Percentiles rank a stretch among this genome's conserved stretches.
Evolutionary conservation across 2,797 vertebrate species (phyloP).

Genomic region (Hoplostethus mediterraneus): DNA sequence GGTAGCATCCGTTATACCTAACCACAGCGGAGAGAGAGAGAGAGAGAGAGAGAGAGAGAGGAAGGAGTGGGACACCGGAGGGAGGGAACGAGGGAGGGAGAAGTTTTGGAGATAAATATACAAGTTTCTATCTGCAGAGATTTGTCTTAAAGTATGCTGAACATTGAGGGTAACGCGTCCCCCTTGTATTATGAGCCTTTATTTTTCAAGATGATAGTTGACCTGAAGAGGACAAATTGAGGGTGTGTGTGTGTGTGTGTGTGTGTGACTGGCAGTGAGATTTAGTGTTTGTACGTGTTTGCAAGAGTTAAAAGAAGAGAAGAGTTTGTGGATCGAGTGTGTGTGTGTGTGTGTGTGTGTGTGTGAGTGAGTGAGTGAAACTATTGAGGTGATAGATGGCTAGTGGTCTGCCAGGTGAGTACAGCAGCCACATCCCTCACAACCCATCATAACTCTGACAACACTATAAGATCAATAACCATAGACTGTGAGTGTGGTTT

Average conservation of each 20-base stretch:
- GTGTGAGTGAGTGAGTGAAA: conserved; percentile 4
- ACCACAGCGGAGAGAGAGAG: conserved; percentile 5
- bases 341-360: neutral
- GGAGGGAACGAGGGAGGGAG: conserved; percentile 6
- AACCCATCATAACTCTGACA: conserved; percentile 21
- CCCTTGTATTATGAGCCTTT: neutral
- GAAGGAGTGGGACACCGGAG: neutral
- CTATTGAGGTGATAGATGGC: conserved; percentile 30
- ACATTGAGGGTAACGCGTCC: conserved; percentile 8
- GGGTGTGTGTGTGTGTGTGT: no score
- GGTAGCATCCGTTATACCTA: conserved; percentile 49
- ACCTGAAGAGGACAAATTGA: conserved; percentile 11
- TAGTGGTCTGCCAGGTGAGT: conserved; percentile 25
- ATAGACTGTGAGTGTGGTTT: neutral
- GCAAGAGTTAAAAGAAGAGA: neutral
- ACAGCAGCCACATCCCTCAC: conserved; percentile 39
- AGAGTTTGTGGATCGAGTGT: no score
- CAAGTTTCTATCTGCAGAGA: conserved; percentile 41
- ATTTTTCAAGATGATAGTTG: conserved; percentile 31
- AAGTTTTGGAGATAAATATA: conserved; percentile 31
- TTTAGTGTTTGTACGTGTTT: neutral
- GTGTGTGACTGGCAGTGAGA: neutral
- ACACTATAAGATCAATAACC: conserved; percentile 42
- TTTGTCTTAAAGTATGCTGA: conserved; percentile 33
- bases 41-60: neutral